These are phyloP conservation scores for Melanotus villosus DNA, from an alignment of 2,888 invertebrate species.

Conservation along the genomic window DNA sequence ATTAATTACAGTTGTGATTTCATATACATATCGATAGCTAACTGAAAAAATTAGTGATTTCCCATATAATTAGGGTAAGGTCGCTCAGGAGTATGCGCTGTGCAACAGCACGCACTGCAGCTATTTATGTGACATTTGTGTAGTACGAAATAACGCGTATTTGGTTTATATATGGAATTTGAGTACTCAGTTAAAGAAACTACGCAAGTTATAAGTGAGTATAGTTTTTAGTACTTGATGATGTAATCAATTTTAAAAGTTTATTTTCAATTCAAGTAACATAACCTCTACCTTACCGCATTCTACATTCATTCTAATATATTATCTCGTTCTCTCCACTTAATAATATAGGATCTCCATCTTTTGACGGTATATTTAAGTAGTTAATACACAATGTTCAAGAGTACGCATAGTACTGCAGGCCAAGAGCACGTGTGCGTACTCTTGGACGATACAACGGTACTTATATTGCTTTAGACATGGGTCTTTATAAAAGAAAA, in stretches of 20 bases:
- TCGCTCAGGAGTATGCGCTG: too few relatives aligned
- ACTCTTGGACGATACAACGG: constrained; percentile 7
- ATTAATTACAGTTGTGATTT: too few relatives aligned
- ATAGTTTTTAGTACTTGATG: not conserved
- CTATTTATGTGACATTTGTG: too few relatives aligned
- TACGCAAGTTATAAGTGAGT: not conserved
- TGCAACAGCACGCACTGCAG: too few relatives aligned
- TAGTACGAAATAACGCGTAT: not conserved
- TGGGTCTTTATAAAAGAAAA: constrained; percentile 26
- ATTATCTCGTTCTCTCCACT: not conserved
- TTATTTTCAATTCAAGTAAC: not conserved
- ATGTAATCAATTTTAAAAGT: not conserved
- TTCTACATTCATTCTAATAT: not conserved
- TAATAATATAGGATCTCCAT: not conserved
- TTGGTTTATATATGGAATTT: not conserved
- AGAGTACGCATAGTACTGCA: not conserved
- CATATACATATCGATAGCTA: too few relatives aligned
- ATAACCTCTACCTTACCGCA: not conserved
- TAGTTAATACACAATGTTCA: not conserved
- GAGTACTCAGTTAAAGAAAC: not conserved
- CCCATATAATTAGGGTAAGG: too few relatives aligned
- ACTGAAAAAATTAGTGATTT: too few relatives aligned
- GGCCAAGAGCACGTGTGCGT: not conserved
- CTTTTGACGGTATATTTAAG: not conserved
- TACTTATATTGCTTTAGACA: not conserved